Evolutionary conservation across 2,888 invertebrate genomes (phyloP), one percentile per base, ranked within the genome.

Genomic region (Thereva nobilitata): DNA sequence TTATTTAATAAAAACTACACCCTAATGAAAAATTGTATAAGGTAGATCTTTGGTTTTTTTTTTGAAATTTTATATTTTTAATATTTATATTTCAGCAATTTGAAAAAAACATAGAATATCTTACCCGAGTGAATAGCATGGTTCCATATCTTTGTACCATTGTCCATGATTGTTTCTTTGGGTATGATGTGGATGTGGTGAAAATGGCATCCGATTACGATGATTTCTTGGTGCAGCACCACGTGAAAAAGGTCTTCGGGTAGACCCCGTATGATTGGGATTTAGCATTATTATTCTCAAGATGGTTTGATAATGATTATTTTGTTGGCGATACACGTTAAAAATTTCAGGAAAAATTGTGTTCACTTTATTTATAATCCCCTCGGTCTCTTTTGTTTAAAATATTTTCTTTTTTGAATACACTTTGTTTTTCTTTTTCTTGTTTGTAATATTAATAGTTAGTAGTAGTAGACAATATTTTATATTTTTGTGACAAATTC

Each of bases 91-190:
- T n/a, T 9, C 10, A 49, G 9, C 2, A 8, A 10, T n/a, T n/a
- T n/a, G n/a, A 12, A 2, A 3, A 49, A 9, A 49, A 49, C 3
- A 2, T n/a, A 49, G 1, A 53, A 3, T 42, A 34, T 77, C 81
- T 80, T 79, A 80, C 80, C 81, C 79, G 75, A 79, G 76, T 67
- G 75, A 70, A 74, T 74, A 76, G 73, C 76, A 78, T 65, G 73
- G 71, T 66, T 77, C 76, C 56, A 64, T 68, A 74, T 78, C 79
- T 69, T 74, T 74, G 68, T 74, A 73, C 73, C 73, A 73, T 68
- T 73, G 74, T 67, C 71, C 73, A 73, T 65, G 74, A 74, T 63
- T 75, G 72, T 65, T 74, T 72, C 68, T 74, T 73, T 68, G 74
- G 67, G 76, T 74, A 66, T 76, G 75, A 72, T 76, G 75, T 6